Percentiles rank a stretch among this genome's conserved stretches.
Conservation (phyloP, 2,888 invertebrate species). For the Chloroclysta siterata region DNA sequence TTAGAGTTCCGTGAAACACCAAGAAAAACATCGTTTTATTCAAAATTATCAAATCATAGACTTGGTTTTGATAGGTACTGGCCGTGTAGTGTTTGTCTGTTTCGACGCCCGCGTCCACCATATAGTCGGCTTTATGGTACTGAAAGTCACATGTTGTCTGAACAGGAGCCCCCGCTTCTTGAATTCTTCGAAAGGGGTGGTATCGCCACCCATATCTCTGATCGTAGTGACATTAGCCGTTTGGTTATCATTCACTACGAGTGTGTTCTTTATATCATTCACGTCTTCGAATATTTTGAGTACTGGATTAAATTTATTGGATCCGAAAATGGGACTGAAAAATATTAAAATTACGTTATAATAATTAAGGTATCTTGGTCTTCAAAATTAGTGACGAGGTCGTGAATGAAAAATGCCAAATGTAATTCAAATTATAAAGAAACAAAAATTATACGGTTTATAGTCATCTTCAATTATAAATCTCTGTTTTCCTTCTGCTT, state of each 20-base stretch:
- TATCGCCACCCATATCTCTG: constrained; percentile 3
- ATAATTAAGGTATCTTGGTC: too few relatives aligned
- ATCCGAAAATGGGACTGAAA: constrained; percentile 63
- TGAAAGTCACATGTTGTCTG: neutral
- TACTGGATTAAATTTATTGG: constrained; percentile 42
- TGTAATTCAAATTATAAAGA: neutral
- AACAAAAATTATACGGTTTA: constrained; percentile 46
- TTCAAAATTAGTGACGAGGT: too few relatives aligned
- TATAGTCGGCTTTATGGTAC: neutral
- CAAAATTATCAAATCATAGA: neutral
- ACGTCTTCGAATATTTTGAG: constrained; percentile 48
- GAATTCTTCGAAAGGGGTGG: neutral
- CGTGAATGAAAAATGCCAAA: too few relatives aligned
- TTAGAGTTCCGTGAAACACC: too few relatives aligned
- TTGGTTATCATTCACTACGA: neutral
- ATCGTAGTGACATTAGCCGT: constrained; percentile 4
- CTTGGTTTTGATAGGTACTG: neutral
- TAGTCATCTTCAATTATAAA: constrained; percentile 45
- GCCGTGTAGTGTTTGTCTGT: constrained; percentile 1
- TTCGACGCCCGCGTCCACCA: neutral
- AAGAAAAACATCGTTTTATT: too few relatives aligned
- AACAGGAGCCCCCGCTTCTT: neutral
- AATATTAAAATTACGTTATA: neutral
- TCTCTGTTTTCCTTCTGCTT: constrained; percentile 35
- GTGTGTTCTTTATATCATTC: neutral